These are phyloP conservation scores for Trachelipus rathkii DNA, from an alignment of 1,140 invertebrate species.

Conservation along the genomic window DNA sequence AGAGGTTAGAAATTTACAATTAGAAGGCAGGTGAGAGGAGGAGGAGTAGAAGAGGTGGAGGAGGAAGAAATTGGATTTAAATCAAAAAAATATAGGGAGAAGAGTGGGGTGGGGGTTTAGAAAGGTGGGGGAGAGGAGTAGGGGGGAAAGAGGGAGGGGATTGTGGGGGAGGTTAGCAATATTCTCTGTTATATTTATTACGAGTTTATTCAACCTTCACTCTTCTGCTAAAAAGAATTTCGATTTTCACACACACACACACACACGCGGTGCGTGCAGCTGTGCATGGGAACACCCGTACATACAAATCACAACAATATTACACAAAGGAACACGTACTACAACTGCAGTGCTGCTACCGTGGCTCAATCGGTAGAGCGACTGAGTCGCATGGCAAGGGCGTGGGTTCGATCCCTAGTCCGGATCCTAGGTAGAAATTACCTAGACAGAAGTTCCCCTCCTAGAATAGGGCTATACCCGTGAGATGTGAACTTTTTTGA, in stretches of 20 bases:
- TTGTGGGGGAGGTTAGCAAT: neutral
- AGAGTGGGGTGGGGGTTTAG: neutral
- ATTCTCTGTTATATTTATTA: neutral
- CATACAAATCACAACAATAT: too few species aligned
- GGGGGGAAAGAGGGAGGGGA: neutral
- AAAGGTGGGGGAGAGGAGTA: neutral
- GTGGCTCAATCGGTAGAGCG: too few species aligned
- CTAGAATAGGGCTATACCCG: too few species aligned
- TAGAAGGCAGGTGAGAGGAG: neutral
- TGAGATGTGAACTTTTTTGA: too few species aligned
- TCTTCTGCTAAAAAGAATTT: neutral
- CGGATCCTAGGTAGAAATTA: too few species aligned
- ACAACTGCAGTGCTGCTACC: too few species aligned
- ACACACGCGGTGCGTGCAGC: too few species aligned
- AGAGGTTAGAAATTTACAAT: neutral
- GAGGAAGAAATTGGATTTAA: neutral
- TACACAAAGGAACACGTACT: too few species aligned
- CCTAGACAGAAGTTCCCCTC: too few species aligned
- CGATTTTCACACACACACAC: neutral
- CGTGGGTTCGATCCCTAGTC: too few species aligned
- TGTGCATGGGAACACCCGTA: too few species aligned
- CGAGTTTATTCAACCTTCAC: neutral
- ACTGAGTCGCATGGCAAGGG: too few species aligned
- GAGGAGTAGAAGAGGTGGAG: neutral
- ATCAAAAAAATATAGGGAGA: neutral